Evolutionary conservation across 2,888 invertebrate species (phyloP).

Genomic region (Tuberolachnus salignus): DNA sequence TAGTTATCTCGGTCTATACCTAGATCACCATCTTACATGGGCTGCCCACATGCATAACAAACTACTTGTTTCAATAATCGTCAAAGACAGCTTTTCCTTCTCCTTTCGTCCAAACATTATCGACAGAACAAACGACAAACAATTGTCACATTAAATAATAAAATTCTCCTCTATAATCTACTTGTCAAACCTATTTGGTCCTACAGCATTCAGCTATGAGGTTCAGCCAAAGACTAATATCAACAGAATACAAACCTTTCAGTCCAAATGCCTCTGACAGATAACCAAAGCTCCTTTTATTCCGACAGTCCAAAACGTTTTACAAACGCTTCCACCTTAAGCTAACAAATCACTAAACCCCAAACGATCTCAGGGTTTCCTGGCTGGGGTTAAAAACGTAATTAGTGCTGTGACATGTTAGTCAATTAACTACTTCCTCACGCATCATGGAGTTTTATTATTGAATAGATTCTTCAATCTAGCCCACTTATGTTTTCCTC

Average conservation of each 20-base stretch:
- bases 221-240: background rate
- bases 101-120: background rate
- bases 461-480: no score
- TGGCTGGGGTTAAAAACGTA: no score
- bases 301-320: background rate
- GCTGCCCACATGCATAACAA: background rate
- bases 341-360: background rate
- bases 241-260: background rate
- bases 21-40: background rate
- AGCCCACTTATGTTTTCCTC: no score
- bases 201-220: background rate
- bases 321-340: slow-evolving; percentile 1
- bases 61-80: background rate
- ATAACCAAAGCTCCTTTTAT: background rate
- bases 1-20: no score
- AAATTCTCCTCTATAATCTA: background rate
- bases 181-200: background rate
- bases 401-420: no score
- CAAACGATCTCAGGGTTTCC: no score
- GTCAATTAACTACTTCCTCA: no score
- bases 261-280: background rate
- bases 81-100: background rate
- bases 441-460: no score
- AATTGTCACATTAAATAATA: slow-evolving; percentile 1
- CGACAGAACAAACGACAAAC: no score